A percentile compares a stretch with the other conserved stretches of the same genome.
Conservation (phyloP, 1,140 invertebrate genomes). For the Drosophila fuyamai region DNA sequence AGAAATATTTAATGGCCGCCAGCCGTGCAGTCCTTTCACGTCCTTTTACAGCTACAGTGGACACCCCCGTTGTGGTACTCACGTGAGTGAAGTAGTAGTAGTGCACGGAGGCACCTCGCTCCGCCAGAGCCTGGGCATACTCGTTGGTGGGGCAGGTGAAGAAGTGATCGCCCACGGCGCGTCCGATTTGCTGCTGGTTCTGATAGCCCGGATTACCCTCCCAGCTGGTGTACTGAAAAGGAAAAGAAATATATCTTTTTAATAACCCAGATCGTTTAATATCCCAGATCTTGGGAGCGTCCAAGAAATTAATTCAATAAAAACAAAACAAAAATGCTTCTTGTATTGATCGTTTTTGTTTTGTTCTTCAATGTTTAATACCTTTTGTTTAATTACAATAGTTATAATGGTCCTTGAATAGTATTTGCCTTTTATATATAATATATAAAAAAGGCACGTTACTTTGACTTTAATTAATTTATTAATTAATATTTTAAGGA, state of each 20-base stretch:
- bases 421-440: no score
- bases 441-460: no score
- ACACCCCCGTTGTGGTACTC: slow-evolving; percentile 85
- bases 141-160: slow-evolving; percentile 97
- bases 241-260: neutral
- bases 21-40: slow-evolving; percentile 3
- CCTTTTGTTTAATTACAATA: no score
- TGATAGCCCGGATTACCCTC: slow-evolving; percentile 91
- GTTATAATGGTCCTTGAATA: no score
- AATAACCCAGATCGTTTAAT: no score
- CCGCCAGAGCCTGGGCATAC: slow-evolving; percentile 93
- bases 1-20: slow-evolving; percentile 72
- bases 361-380: no score
- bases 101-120: slow-evolving; percentile 92
- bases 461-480: no score
- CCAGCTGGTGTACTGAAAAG: slow-evolving; percentile 95
- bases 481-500: no score
- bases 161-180: slow-evolving; percentile 96
- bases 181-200: slow-evolving; percentile 94
- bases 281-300: no score
- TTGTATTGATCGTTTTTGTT: no score
- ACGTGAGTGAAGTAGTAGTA: slow-evolving; percentile 98
- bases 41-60: neutral
- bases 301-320: no score
- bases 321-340: no score